Base-by-base conservation (phyloP, 2,797 vertebrate genomes). In the Podarcis lilfordi region DNA sequence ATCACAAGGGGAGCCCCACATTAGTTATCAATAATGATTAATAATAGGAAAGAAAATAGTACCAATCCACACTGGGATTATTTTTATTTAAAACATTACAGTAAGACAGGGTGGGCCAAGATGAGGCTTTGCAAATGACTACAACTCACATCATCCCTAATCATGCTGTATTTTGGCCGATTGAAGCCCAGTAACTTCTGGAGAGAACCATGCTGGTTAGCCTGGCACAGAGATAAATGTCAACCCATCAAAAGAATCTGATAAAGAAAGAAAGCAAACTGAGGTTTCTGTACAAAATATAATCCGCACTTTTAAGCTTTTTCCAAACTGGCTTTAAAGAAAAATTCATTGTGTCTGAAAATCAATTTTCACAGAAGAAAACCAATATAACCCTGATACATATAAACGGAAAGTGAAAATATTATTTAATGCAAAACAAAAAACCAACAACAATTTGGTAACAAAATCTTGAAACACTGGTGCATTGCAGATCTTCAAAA, bases 21-120 rank as follows among this genome's bases (percentile, higher is more conserved):
- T 55, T 15, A 4, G 50, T 55, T 55, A 55, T 55, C 50, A 55
- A 4, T 86, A 59, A 32, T 6, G 37, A 25, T 83, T 32, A 78
- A 13, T 40, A 68, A n/a, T 35, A 27, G 4, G 3, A 91, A 93
- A 66, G 17, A 59, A 92, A 93, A 91, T 90, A 89, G 85, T 50
- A 71, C 80, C 78, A 76, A 55, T 75, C 77, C 87, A 89, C 91
- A 85, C 80, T 61, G 69, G 23, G 13, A 11, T 91, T 40, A 15
- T n/a, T 72, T 10, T 35, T 11, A 59, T 59, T 35, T 77, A 11
- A 77, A 40, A 64, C 61, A 7, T 64, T 64, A 10, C 61, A 23
- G 17, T 64, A 64, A 64, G 61, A 64, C 21, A 23, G 61, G 21
- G 61, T 19, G 21, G 61, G 5, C 61, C 11, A 55, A 64, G 6